Evolutionary conservation across 2,888 invertebrate species (phyloP).

Genomic region (Argyresthia albistria): DNA sequence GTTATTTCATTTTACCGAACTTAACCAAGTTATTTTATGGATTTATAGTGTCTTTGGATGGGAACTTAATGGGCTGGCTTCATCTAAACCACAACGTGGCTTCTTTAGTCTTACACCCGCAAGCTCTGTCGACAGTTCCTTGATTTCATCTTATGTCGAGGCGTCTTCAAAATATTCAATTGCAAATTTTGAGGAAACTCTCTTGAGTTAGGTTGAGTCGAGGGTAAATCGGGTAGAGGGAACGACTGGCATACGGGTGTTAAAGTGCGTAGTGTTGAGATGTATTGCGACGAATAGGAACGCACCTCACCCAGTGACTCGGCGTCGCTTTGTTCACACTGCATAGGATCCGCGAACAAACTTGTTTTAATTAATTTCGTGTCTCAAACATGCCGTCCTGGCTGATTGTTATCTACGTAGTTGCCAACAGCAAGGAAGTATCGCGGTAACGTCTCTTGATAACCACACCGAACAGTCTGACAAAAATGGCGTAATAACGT

Average conservation of each 20-base stretch:
- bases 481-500: conserved; percentile 23
- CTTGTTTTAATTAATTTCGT: conserved; percentile 74
- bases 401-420: conserved; percentile 71
- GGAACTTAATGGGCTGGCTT: no score
- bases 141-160: no score
- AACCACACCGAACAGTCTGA: conserved; percentile 25
- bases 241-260: no score
- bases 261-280: neutral
- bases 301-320: conserved; percentile 37
- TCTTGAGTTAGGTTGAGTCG: no score
- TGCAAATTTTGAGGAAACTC: no score
- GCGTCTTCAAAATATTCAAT: no score
- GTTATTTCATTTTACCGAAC: neutral
- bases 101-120: no score
- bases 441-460: conserved; percentile 32
- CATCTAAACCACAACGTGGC: no score
- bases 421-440: conserved; percentile 66
- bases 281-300: neutral
- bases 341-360: conserved; percentile 72
- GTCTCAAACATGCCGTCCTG: conserved; percentile 67
- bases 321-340: conserved; percentile 67
- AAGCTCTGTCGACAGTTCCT: no score
- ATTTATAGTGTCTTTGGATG: no score
- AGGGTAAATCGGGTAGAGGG: no score
- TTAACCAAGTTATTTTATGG: no score